Conservation (phyloP, 2,888 invertebrate genomes). For the Coleophora deauratella region DNA sequence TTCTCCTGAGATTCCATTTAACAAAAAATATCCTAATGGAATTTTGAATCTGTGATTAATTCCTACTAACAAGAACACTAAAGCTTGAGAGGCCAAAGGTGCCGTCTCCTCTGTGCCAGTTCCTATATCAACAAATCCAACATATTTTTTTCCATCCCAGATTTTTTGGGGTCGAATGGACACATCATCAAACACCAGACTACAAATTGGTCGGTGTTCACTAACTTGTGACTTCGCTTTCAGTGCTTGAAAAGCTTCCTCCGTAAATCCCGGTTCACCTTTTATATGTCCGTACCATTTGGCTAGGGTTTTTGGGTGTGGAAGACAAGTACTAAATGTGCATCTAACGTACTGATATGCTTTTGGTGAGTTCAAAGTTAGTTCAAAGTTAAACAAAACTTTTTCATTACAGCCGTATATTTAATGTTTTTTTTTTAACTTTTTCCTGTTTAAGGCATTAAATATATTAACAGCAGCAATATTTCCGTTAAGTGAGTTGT, state of each 20-base stretch:
- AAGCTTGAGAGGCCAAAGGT: too few species aligned
- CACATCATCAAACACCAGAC: too few species aligned
- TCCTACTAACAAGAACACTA: too few species aligned
- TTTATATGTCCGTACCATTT: constrained; percentile 10
- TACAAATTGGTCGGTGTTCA: too few species aligned
- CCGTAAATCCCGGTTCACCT: constrained; percentile 9
- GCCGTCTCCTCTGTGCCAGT: too few species aligned
- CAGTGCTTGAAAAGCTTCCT: constrained; percentile 10
- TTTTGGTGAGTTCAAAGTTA: constrained; percentile 11
- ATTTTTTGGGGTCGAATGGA: too few species aligned
- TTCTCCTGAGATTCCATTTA: too few species aligned
- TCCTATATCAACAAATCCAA: too few species aligned
- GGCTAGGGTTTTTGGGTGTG: constrained; percentile 11
- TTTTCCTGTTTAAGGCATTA: not conserved
- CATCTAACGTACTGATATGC: constrained; percentile 10
- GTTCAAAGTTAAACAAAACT: constrained; percentile 7
- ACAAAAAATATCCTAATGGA: too few species aligned
- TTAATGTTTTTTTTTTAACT: not conserved
- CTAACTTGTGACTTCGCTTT: constrained; percentile 7
- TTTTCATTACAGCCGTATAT: constrained; percentile 5
- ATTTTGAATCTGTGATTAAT: too few species aligned
- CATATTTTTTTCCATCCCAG: too few species aligned
- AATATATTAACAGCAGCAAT: constrained; percentile 4
- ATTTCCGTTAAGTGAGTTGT: constrained; percentile 7
- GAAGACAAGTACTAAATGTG: constrained; percentile 12